Base-by-base conservation (phyloP, 1,140 invertebrate genomes). In the Calephelis nemesis region DNA sequence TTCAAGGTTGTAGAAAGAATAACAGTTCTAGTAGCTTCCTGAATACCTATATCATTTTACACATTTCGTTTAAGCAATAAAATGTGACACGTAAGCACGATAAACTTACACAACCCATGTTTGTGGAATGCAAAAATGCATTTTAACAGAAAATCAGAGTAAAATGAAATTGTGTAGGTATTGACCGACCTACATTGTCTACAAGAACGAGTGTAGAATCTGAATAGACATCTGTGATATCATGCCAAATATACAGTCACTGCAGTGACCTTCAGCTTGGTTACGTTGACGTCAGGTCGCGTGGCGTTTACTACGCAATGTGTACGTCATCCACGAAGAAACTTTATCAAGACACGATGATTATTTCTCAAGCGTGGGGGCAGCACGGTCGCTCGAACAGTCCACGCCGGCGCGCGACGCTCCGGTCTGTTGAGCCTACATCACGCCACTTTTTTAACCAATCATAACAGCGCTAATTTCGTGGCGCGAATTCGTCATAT, bases 361-460 rank as follows among this genome's bases (percentile, higher is more conserved):
- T 47, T 63, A 63, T 15, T 10, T 11, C 62, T 9, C 4, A 45
- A 12, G 47, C 62, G 62, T 63, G 47, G 65, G 42, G 65, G 65
- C 65, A 66, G 65, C 65, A 66, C 65, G 7, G 30, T 66, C 65
- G 50, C 65, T 13, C 40, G 47, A 66, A 54, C 5, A 58, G 30
- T 58, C 65, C 65, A 58, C 65, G 65, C 65, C 39, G 39, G 65
- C 65, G 39, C 50, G 50, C 39, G 39, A 50, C 65, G 39, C 50
- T 39, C 8, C 65, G 62, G 10, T 47, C 47, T 13, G 62, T 63
- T 66, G 65, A 50, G 50, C 13, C 50, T 13, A 15, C 65, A 66
- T 66, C 65, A 66, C 40, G 65, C 65, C 65, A 66, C 65, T 47
- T 54, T 58, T 58, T 45, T 13, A 58, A 52, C 65, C 65, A 66